A percentile compares a stretch with the other conserved stretches of the same genome.
These are phyloP conservation scores for Syncerus caffer DNA, from an alignment of 2,797 vertebrate genomes.

Conservation along the genomic window DNA sequence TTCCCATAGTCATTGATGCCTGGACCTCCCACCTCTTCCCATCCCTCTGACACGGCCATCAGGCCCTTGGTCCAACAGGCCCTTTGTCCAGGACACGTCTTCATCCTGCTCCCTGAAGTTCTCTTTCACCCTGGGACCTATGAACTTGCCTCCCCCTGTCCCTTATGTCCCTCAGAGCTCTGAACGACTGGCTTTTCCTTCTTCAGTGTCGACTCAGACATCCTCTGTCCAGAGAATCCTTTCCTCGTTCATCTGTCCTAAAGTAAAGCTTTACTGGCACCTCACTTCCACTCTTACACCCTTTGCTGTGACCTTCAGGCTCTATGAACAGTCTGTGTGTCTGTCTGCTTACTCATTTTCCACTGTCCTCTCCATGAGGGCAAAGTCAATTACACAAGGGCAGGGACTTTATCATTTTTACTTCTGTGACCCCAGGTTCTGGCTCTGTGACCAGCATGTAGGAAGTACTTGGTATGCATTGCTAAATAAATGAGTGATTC, in stretches of 20 bases:
- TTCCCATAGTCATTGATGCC: neutral
- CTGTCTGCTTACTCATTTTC: neutral
- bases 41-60: neutral
- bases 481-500: neutral
- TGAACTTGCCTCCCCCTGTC: neutral
- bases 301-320: neutral
- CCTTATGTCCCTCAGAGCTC: neutral
- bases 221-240: neutral
- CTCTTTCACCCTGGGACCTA: neutral
- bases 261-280: accelerated
- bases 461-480: neutral
- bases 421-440: neutral
- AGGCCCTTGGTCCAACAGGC: neutral
- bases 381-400: neutral
- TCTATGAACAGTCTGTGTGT: neutral
- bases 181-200: neutral
- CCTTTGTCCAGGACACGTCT: neutral
- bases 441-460: neutral
- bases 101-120: neutral
- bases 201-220: neutral
- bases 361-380: neutral
- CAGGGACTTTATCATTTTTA: neutral
- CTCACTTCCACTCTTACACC: no score
- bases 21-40: no score
- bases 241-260: neutral